These are phyloP conservation scores for Gymnogyps californianus DNA, from an alignment of 2,113 vertebrate genomes.

Conservation along the genomic window DNA sequence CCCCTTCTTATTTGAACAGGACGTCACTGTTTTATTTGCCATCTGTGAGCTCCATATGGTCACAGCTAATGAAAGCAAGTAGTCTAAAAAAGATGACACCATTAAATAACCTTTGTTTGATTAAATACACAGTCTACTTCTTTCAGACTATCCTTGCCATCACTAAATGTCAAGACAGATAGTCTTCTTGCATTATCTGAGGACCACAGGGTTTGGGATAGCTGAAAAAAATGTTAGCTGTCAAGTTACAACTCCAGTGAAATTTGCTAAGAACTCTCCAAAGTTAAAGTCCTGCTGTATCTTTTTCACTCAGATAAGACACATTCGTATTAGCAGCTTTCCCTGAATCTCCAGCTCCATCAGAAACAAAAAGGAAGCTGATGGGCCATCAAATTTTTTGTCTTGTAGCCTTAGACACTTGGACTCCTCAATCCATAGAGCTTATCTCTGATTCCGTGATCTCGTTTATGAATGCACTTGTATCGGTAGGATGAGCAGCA, in stretches of 20 bases:
- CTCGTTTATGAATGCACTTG: background rate
- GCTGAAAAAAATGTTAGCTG: background rate
- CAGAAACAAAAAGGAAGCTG: background rate
- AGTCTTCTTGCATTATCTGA: background rate
- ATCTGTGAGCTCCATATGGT: constrained; percentile 73
- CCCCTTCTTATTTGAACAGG: constrained; percentile 41
- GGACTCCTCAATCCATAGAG: background rate
- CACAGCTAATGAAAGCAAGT: constrained; percentile 62
- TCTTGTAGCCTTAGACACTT: background rate
- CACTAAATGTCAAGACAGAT: constrained; percentile 17
- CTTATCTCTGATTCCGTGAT: background rate
- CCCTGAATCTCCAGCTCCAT: background rate
- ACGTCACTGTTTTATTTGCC: constrained; percentile 65
- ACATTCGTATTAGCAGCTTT: background rate
- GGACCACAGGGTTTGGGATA: background rate
- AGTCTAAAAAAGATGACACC: constrained; percentile 57
- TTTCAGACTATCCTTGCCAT: background rate
- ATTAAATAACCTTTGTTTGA: constrained; percentile 56
- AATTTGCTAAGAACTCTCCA: background rate
- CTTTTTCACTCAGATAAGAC: background rate
- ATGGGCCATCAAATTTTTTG: background rate
- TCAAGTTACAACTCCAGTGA: background rate
- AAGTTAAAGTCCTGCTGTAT: background rate
- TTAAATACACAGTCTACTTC: constrained; percentile 35
- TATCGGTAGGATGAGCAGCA: background rate